Conservation (phyloP, 2,888 invertebrate species). For the Balanococcus diminutus region DNA sequence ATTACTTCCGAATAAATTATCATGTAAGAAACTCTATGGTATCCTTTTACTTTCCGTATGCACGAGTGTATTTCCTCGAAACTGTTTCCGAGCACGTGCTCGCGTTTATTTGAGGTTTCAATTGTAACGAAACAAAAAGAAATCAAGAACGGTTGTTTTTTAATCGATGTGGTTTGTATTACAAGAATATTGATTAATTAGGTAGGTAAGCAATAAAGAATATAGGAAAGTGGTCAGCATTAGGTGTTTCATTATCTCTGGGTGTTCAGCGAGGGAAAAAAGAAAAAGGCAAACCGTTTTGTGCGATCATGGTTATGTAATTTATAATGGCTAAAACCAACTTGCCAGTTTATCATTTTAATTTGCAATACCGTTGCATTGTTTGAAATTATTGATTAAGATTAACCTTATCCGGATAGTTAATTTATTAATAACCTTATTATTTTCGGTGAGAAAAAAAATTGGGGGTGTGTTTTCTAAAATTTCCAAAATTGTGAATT, state of each 20-base stretch:
- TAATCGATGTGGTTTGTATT: neutral
- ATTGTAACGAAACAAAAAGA: neutral
- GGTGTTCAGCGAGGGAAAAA: neutral
- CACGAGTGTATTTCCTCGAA: neutral
- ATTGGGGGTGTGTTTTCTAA: too few relatives aligned
- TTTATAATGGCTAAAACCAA: slow-evolving; percentile 23
- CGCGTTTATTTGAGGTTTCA: neutral
- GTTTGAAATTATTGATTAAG: too few relatives aligned
- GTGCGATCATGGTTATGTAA: neutral
- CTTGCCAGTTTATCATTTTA: slow-evolving; percentile 7
- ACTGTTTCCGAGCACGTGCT: neutral
- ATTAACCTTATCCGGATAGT: too few relatives aligned
- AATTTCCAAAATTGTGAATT: too few relatives aligned
- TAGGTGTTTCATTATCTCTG: neutral
- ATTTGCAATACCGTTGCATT: neutral
- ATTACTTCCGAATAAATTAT: slow-evolving; percentile 44
- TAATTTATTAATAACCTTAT: too few relatives aligned
- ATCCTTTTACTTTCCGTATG: slow-evolving; percentile 1
- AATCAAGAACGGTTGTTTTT: neutral
- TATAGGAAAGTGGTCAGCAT: neutral
- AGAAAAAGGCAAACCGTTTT: neutral
- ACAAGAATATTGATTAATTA: neutral
- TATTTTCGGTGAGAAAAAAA: too few relatives aligned
- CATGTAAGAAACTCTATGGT: neutral
- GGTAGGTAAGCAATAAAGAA: neutral